A percentile compares a stretch with the other conserved stretches of the same genome.
Evolutionary conservation across 2,113 vertebrate genomes (phyloP).

Genomic region (Paedocypris sp.): DNA sequence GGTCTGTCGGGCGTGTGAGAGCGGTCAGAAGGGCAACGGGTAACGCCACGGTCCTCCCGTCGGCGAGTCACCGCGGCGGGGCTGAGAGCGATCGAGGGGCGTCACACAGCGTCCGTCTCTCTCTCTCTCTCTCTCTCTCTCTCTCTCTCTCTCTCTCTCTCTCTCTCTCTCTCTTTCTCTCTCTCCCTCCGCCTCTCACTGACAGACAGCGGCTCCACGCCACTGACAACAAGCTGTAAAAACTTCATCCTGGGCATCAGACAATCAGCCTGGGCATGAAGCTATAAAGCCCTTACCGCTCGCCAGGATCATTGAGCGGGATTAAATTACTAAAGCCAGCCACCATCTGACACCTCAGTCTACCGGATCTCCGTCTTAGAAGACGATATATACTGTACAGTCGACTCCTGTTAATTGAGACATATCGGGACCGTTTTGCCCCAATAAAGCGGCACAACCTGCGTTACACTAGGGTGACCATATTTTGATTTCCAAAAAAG

Average conservation of each 20-base stretch:
- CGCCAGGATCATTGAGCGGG: not conserved
- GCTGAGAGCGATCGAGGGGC: conserved; percentile 24
- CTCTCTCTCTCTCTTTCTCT: too few species aligned
- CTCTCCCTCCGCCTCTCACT: conserved; percentile 8
- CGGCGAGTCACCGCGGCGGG: conserved; percentile 7
- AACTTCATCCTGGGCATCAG: not conserved
- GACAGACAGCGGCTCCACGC: not conserved
- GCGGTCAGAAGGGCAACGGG: conserved; percentile 30
- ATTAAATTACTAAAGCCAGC: not conserved
- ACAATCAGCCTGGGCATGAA: not conserved
- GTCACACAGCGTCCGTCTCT: conserved; percentile 29
- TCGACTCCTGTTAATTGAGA: too few species aligned
- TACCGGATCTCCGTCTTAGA: too few species aligned
- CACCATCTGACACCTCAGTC: not conserved
- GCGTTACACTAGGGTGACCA: too few species aligned
- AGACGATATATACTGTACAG: too few species aligned
- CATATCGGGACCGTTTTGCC: too few species aligned
- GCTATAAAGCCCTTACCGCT: not conserved
- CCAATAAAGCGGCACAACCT: too few species aligned
- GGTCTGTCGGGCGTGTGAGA: conserved; percentile 28
- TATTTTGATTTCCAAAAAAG: too few species aligned
- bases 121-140: too few species aligned
- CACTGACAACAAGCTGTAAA: not conserved
- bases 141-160: too few species aligned
- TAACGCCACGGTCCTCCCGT: conserved; percentile 20